Conservation (phyloP, 1,140 invertebrate genomes). For the Ceratitis capitata region DNA sequence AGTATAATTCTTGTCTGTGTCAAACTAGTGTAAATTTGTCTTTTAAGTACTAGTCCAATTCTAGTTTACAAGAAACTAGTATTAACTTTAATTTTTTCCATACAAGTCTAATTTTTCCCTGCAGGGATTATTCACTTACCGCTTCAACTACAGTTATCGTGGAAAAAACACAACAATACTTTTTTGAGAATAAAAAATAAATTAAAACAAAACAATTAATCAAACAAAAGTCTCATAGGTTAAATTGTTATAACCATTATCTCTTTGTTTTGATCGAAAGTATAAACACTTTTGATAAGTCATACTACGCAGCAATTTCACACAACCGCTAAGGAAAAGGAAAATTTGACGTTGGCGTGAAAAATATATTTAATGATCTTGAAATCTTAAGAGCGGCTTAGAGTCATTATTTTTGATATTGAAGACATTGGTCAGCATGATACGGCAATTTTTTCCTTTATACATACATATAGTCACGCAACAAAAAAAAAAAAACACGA, state of each 20-base stretch:
- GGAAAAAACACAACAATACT: no score
- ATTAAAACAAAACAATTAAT: conserved; percentile 2
- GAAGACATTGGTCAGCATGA: background rate
- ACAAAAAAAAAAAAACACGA: background rate
- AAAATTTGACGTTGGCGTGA: background rate
- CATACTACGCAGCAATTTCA: background rate
- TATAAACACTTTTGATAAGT: background rate
- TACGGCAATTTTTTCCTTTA: background rate
- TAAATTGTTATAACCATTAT: background rate
- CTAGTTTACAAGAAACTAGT: no score
- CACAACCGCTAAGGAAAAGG: background rate
- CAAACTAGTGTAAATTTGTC: no score
- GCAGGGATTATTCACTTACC: background rate
- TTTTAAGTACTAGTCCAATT: no score
- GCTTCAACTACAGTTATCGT: background rate
- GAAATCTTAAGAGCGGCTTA: background rate
- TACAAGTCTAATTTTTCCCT: no score
- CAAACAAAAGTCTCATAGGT: background rate
- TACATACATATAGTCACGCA: no score
- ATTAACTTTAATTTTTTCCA: no score
- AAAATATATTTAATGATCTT: background rate
- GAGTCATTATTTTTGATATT: background rate
- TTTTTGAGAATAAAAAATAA: no score
- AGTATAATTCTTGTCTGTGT: no score
- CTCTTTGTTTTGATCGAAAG: conserved; percentile 13